Conservation (phyloP, 2,888 invertebrate species). For the Elgonia sp. region DNA sequence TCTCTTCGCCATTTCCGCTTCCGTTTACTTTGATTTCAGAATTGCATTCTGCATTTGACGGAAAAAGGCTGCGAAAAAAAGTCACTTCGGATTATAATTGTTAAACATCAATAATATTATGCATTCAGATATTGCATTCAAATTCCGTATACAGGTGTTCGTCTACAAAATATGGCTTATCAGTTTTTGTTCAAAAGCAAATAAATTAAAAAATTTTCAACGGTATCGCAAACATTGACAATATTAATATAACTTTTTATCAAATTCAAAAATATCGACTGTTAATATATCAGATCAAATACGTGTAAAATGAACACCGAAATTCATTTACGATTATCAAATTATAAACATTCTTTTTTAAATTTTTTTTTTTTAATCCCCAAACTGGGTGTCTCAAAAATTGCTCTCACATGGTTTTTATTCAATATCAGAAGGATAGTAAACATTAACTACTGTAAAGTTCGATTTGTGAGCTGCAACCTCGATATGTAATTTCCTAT, state of each 20-base stretch:
- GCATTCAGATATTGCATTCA: no score
- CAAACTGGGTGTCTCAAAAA: no score
- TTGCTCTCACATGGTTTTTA: not conserved
- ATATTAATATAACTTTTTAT: slow-evolving; percentile 12
- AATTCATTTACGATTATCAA: no score
- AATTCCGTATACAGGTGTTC: no score
- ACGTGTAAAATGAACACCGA: not conserved
- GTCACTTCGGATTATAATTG: no score
- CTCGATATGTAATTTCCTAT: slow-evolving; percentile 37
- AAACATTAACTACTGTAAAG: slow-evolving; percentile 14
- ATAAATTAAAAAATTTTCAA: not conserved
- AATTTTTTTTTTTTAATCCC: no score
- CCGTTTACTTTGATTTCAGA: slow-evolving; percentile 25
- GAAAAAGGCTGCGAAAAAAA: no score
- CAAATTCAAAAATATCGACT: not conserved
- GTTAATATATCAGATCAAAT: not conserved
- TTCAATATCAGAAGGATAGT: not conserved
- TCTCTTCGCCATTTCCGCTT: slow-evolving; percentile 6
- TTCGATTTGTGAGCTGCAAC: slow-evolving; percentile 26
- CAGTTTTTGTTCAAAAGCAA: slow-evolving; percentile 1
- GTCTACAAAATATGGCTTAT: no score
- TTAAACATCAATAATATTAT: no score
- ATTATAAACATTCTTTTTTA: no score
- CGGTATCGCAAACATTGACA: not conserved
- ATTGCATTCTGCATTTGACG: slow-evolving; percentile 10